Evolutionary conservation across 1,140 invertebrate genomes (phyloP).

Genomic region (Brachionus paranguensis): DNA sequence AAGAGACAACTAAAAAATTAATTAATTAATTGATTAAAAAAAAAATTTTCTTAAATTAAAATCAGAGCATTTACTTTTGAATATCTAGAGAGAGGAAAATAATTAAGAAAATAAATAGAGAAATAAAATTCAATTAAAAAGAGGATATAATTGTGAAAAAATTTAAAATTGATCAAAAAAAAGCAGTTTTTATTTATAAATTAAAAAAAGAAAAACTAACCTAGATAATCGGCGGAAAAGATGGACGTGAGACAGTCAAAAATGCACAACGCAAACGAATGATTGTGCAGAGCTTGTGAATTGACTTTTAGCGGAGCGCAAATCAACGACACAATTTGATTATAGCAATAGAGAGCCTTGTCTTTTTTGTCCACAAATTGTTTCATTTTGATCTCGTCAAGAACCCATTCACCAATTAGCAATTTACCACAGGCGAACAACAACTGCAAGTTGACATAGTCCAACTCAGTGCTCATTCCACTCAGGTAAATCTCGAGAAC

Average conservation of each 20-base stretch:
- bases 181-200: no score
- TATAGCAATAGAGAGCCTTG: slow-evolving; percentile 25
- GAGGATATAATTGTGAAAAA: no score
- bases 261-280: slow-evolving; percentile 36
- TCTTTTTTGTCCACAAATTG: slow-evolving; percentile 32
- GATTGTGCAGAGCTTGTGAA: not conserved
- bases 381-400: not conserved
- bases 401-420: slow-evolving; percentile 25
- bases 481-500: not conserved
- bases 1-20: no score
- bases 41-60: no score
- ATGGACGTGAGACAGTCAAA: slow-evolving; percentile 15
- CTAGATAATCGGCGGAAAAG: not conserved
- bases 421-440: slow-evolving; percentile 21
- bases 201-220: not conserved
- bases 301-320: slow-evolving; percentile 30
- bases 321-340: slow-evolving; percentile 37
- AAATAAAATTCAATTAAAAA: no score
- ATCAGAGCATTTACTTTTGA: no score
- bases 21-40: no score
- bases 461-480: not conserved
- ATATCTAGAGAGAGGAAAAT: no score
- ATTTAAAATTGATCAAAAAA: no score
- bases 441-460: not conserved
- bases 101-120: no score